A percentile compares a stretch with the other conserved stretches of the same genome.
phyloP scores from a whole-genome alignment of 2,888 invertebrate species.

The Orchesella flavescens region DNA sequence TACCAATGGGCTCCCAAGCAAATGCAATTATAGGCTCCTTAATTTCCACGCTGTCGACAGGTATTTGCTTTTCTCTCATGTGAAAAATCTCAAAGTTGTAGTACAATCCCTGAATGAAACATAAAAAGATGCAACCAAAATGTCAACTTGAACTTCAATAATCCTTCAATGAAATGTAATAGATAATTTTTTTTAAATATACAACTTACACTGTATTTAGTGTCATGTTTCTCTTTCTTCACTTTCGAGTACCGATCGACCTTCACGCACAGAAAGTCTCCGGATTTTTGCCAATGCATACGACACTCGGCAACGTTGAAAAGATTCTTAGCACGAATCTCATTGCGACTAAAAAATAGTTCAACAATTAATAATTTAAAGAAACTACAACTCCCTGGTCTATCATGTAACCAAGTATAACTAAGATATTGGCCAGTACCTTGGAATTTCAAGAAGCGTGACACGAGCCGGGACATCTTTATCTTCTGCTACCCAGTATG shows the following conservation, averaged over 20 bases:
- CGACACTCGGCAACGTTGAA: conserved; percentile 99
- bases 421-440: too few relatives aligned
- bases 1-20: conserved; percentile 98
- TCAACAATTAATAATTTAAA: background rate
- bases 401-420: too few relatives aligned
- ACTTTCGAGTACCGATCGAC: conserved; percentile 90
- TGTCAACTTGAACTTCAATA: background rate
- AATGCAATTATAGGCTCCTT: conserved; percentile 95
- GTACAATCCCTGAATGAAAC: conserved; percentile 84
- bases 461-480: conserved; percentile 97
- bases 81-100: conserved; percentile 99
- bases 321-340: conserved; percentile 93
- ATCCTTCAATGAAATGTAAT: too few relatives aligned
- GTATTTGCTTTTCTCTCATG: conserved; percentile 97
- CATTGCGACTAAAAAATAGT: conserved; percentile 79
- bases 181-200: too few relatives aligned
- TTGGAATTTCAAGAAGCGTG: conserved; percentile 92
- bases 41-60: conserved; percentile 97
- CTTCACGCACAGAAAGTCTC: conserved; percentile 97
- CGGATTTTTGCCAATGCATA: conserved; percentile 99
- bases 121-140: conserved; percentile 53
- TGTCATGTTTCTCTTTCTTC: conserved; percentile 94
- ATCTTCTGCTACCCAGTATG: conserved; percentile 98
- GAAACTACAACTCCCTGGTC: too few relatives aligned
- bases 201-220: conserved; percentile 86